Conservation (phyloP, 1,140 invertebrate genomes). For the Eurytemora carolleeae region DNA sequence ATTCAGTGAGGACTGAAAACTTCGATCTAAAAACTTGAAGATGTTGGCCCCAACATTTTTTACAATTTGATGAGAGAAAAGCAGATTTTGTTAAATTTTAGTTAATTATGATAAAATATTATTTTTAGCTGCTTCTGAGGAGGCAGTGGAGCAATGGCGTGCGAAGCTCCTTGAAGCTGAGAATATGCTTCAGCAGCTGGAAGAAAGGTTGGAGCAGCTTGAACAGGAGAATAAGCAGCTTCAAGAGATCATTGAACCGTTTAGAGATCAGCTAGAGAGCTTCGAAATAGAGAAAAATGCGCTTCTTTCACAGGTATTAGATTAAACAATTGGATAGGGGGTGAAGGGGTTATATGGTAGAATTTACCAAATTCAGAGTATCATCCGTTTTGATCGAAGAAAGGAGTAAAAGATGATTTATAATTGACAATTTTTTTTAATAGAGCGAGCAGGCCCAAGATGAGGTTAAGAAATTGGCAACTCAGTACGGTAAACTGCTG, state of each 20-base stretch:
- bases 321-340: not conserved
- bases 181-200: not conserved
- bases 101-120: not conserved
- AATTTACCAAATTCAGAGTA: not conserved
- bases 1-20: too few species aligned
- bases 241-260: slow-evolving; percentile 21
- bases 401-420: not conserved
- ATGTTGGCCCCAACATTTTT: too few species aligned
- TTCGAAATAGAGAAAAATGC: slow-evolving; percentile 27
- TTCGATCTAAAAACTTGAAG: too few species aligned
- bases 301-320: slow-evolving; percentile 18
- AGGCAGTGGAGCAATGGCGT: not conserved
- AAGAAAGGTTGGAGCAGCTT: not conserved
- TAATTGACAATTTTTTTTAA: slow-evolving; percentile 12
- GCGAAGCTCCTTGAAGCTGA: not conserved
- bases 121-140: not conserved
- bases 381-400: not conserved
- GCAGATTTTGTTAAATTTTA: too few species aligned
- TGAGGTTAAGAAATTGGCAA: slow-evolving; percentile 32
- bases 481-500: slow-evolving; percentile 38
- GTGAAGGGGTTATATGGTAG: not conserved
- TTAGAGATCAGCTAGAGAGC: slow-evolving; percentile 27
- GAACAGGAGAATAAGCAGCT: slow-evolving; percentile 16
- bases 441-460: slow-evolving; percentile 23
- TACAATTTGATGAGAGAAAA: too few species aligned